Evolutionary conservation across 2,888 invertebrate genomes (phyloP), one percentile per base, ranked within the genome.

Genomic region (Lycaena phlaeas): DNA sequence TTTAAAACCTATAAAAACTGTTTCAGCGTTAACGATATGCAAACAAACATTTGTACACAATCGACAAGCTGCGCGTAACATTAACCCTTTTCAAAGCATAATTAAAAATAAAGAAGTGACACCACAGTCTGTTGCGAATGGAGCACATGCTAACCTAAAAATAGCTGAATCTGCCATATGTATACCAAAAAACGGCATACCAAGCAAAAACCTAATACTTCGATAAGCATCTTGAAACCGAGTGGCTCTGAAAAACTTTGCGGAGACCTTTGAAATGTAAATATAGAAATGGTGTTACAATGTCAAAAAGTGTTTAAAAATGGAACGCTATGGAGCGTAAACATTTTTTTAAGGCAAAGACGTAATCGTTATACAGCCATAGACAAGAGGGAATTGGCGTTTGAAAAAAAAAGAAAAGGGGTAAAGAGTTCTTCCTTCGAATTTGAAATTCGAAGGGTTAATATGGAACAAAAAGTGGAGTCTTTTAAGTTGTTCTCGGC

Each of bases 91-190:
- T 47, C 53, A 54, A 54, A 54, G 57, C 62, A 65, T 61, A 64
- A 68, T 67, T 65, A 57, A 62, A 74, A 76, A 67, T 65, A 66
- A 71, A 69, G 64, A 54, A 67, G 61, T 79, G 82, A 84, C 77
- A 79, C 82, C 79, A 81, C 66, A 75, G 71, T 71, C 71, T 77
- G 78, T 62, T 64, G 71, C 74, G 61, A 71, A 71, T 67, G 70
- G 63, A 61, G 75, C 79, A 79, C 75, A 78, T 77, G 78, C 77
- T 63, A 68, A 67, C 59, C 69, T 66, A 66, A 73, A 78, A 82
- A 79, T 81, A 78, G 70, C 75, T 59, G 51, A 64, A 67, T 72
- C 65, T 64, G 68, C 75, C 79, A 78, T 79, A 71, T 79, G 79
- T 63, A 73, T 53, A 56, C 56, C 55, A 64, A 70, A 74, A 70